Evolutionary conservation across 1,140 invertebrate species (phyloP), one percentile per base, ranked within the genome.

Genomic region (Laodelphax striatellus): DNA sequence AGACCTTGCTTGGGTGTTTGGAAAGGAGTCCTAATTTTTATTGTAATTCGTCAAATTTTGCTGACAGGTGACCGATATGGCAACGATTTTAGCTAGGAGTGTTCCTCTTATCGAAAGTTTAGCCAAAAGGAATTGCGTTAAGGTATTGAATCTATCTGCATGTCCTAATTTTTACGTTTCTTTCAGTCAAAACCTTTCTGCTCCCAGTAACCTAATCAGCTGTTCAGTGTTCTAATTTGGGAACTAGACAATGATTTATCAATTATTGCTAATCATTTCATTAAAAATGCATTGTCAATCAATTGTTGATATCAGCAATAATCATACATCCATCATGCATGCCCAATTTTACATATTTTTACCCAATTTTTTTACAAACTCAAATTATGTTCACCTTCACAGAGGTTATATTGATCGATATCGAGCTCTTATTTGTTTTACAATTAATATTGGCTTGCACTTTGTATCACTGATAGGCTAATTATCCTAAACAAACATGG

Each of bases 191-290:
- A 28, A 34, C 19, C 28, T 52, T 6, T 31, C 17, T 16, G 24
- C 19, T 58, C 21, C n/a, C 50, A 53, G 66, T 66, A 70, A 70
- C 70, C 70, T 73, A 73, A 60, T 71, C 70, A 67, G 64, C 64
- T 68, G 63, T 52, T 60, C 68, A 68, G 73, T 71, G 72, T 68
- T 69, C 72, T 72, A 71, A 71, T 70, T 69, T 70, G 69, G 68
- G 70, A 71, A 71, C 72, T 70, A 72, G 72, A 70, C 69, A 64
- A 58, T 64, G 69, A 73, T 68, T 60, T 69, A 66, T 55, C 64
- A 65, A 62, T 56, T 64, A 64, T 56, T 65, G 64, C 64, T 68
- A 71, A 74, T 75, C 72, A 73, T 72, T 57, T 22, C 53, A 54
- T 57, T 52, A 42, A 13, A 28, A 43, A n/a, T 62, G 28, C 14